Evolutionary conservation across 1,140 invertebrate genomes (phyloP).

Genomic region (Zaprionus gabonicus): DNA sequence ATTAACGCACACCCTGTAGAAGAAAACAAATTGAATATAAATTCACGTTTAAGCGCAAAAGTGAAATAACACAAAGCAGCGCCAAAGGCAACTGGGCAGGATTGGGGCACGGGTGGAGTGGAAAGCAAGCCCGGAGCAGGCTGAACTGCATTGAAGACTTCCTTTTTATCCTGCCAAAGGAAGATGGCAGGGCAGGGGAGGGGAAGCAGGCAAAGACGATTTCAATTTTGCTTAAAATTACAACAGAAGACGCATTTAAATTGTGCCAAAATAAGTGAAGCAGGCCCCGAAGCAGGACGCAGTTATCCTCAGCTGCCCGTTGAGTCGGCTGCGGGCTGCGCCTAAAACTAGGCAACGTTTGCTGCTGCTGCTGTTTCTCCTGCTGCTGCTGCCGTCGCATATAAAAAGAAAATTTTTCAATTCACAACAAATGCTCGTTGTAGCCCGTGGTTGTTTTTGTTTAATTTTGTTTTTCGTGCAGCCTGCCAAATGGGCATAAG

Average conservation of each 20-base stretch:
- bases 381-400: conserved; percentile 10
- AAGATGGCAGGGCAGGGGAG: too few species aligned
- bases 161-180: neutral
- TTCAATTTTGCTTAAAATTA: conserved; percentile 66
- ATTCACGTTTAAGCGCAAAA: conserved; percentile 68
- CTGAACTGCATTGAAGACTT: conserved; percentile 20
- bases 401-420: conserved; percentile 64
- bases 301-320: conserved; percentile 20
- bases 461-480: conserved; percentile 73
- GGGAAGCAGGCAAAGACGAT: conserved; percentile 7
- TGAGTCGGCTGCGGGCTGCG: conserved; percentile 37
- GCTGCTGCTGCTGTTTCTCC: too few species aligned
- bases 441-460: conserved; percentile 75
- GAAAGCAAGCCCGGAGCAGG: neutral
- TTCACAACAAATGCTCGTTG: conserved; percentile 55
- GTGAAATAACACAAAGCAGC: conserved; percentile 41
- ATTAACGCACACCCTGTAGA: conserved; percentile 30
- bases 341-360: conserved; percentile 68
- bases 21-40: conserved; percentile 76
- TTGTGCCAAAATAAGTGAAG: conserved; percentile 49
- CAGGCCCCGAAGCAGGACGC: neutral
- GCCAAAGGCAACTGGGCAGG: conserved; percentile 9
- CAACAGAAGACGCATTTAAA: conserved; percentile 67
- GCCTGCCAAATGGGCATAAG: conserved; percentile 37
- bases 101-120: neutral